Evolutionary conservation across 2,888 invertebrate species (phyloP).

Genomic region (Drosophila rubida): DNA sequence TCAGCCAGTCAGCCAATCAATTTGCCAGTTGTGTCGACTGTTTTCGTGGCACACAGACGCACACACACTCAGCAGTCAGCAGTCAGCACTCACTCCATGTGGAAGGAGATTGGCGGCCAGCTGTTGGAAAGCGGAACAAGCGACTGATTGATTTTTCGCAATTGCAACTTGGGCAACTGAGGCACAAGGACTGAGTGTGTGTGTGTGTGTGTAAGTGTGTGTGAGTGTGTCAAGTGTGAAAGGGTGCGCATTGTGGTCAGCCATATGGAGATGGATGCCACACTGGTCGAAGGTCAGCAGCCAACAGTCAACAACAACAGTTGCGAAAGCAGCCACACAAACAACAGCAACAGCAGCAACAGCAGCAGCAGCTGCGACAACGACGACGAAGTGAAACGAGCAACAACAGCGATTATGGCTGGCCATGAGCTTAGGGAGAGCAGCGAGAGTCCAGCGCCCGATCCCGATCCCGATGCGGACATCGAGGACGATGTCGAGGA

Average conservation of each 20-base stretch:
- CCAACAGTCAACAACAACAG: slow-evolving; percentile 4
- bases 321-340: background rate
- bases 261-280: slow-evolving; percentile 39
- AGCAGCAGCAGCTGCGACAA: slow-evolving; percentile 6
- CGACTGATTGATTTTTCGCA: slow-evolving; percentile 70
- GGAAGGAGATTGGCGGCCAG: slow-evolving; percentile 52
- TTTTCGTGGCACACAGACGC: slow-evolving; percentile 27
- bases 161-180: slow-evolving; percentile 8
- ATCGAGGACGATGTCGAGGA: slow-evolving; percentile 35
- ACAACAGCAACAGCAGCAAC: slow-evolving; percentile 15
- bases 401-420: background rate
- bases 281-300: slow-evolving; percentile 51
- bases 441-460: slow-evolving; percentile 25
- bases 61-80: slow-evolving; percentile 12
- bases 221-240: background rate
- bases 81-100: slow-evolving; percentile 11
- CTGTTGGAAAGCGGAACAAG: slow-evolving; percentile 59
- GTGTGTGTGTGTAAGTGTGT: background rate
- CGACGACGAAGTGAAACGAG: slow-evolving; percentile 15
- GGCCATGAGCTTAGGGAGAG: slow-evolving; percentile 2
- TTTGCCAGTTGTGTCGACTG: background rate
- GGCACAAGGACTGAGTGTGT: background rate
- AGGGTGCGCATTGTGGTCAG: background rate
- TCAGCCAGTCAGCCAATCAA: no score
- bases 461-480: slow-evolving; percentile 3